Evolutionary conservation across 2,888 invertebrate species (phyloP), one percentile per base, ranked within the genome.

Genomic region (Zootermopsis nevadensis): DNA sequence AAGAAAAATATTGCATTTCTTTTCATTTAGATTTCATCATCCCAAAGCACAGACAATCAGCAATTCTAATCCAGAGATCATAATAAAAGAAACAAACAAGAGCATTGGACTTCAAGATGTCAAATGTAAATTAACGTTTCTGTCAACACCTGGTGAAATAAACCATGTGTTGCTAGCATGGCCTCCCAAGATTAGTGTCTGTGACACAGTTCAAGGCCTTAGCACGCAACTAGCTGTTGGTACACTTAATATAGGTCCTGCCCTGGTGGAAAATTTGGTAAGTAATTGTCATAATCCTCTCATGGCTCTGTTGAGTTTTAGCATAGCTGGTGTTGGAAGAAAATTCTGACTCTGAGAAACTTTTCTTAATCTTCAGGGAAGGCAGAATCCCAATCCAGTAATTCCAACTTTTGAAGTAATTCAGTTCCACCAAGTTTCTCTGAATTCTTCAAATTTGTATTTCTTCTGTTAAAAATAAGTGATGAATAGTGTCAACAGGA

Each of bases 101-200:
- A 87, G 85, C 85, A 38, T 88, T 24, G 85, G 86, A 77, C 86
- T 89, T 15, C 86, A 89, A 82, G 87, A 88, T 83, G 85, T 89
- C 24, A 87, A 86, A 53, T 89, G 88, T 82, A 89, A 88, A 85
- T 86, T 89, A 81, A 87, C 88, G 82, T 89, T 89, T 82, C 87
- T 89, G 84, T 88, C 89, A 24, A 83, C 87, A 12, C 83, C 86
- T 77, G 86, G 88, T 53, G 87, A 88, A 85, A 89, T 89, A 80
- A 86, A 86, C 84, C 86, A 88, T 53, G 86, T 89, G 76, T 81
- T 89, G 24, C 69, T 86, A 31, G 85, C 87, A 22, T 88, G 87
- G 83, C 89, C 89, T 30, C 89, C 88, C n/a, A 89, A 87, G 86
- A 86, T 89, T 38, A 89, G 87, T 84, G 85, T 89, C 53, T 87